phyloP scores from a whole-genome alignment of 2,797 vertebrate genomes.

The Acipenser ruthenus region DNA sequence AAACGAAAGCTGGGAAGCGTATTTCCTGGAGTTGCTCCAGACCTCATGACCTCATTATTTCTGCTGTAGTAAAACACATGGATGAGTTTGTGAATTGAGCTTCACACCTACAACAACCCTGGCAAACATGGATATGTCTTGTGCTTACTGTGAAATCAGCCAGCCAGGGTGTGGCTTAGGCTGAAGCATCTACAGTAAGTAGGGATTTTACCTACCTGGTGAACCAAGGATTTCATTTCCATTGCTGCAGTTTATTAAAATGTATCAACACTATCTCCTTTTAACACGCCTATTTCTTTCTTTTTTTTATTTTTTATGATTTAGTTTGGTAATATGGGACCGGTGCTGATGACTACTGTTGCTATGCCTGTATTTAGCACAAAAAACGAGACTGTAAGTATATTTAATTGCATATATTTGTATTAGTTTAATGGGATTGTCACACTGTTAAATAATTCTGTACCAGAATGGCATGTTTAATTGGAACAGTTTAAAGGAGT shows the following conservation, averaged over 20 bases:
- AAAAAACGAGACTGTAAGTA: conserved; percentile 95
- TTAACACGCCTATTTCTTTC: too few species aligned
- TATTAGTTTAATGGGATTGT: neutral
- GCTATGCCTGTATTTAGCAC: conserved; percentile 99
- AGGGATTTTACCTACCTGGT: too few species aligned
- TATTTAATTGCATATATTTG: conserved; percentile 11
- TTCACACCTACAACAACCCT: too few species aligned
- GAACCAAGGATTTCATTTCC: too few species aligned
- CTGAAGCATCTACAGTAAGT: too few species aligned
- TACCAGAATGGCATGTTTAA: neutral
- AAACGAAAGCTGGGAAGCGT: too few species aligned
- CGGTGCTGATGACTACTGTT: conserved; percentile 88
- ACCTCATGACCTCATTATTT: too few species aligned
- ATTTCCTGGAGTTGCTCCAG: neutral
- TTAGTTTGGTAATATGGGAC: conserved; percentile 76
- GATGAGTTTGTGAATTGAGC: neutral
- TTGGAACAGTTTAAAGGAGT: neutral
- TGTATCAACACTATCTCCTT: too few species aligned
- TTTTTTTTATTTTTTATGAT: conserved; percentile 30
- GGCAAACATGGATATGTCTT: neutral
- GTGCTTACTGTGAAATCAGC: neutral
- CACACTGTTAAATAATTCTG: neutral
- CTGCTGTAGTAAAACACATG: neutral
- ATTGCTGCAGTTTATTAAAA: too few species aligned
- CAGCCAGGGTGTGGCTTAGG: too few species aligned